Base-by-base conservation (phyloP, 2,888 invertebrate genomes). In the Drosophila diplacantha region DNA sequence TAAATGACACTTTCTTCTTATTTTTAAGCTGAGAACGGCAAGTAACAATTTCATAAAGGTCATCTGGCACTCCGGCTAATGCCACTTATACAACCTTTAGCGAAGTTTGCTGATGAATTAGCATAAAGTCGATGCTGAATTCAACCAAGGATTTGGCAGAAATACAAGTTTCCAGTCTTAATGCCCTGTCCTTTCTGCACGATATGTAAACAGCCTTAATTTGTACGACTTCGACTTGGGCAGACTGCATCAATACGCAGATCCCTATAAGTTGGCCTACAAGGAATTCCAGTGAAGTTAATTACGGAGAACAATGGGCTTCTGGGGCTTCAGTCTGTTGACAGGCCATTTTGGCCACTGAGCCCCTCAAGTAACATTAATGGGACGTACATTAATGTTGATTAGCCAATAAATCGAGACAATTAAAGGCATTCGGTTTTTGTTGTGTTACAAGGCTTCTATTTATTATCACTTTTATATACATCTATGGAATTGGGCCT, bases 1-100 rank as follows among this genome's bases (percentile, higher is more conserved):
- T 43, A 54, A 55, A 32, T 39, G 58, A 31, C 74, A 60, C 61
- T 70, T 34, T 66, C 61, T 55, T 34, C 39, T 41, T 39, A 31
- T 35, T 29, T 41, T 29, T n/a, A 26, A 35, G n/a, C n/a, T n/a
- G n/a, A n/a, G n/a, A n/a, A n/a, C n/a, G n/a, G n/a, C n/a, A n/a
- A n/a, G 20, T 35, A 49, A 49, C 37, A 35, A 37, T 24, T 44
- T 12, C 14, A 5, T 9, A 37, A 59, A 59, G 58, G 58, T 58
- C 58, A 44, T 11, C 5, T 0, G n/a, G 16, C 22, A 11, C 31
- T 9, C 11, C 1, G 53, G 35, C 54, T 7, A 37, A 53, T 37
- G 14, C 35, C 6, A 22, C 29, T 54, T 14, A 5, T 5, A 24
- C n/a, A n/a, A 41, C 22, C 24, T n/a, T 24, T 24, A 3, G 9